Percentiles rank a stretch among this genome's conserved stretches.
phyloP scores from a whole-genome alignment of 2,888 invertebrate genomes.

The Luperina nickerlii region DNA sequence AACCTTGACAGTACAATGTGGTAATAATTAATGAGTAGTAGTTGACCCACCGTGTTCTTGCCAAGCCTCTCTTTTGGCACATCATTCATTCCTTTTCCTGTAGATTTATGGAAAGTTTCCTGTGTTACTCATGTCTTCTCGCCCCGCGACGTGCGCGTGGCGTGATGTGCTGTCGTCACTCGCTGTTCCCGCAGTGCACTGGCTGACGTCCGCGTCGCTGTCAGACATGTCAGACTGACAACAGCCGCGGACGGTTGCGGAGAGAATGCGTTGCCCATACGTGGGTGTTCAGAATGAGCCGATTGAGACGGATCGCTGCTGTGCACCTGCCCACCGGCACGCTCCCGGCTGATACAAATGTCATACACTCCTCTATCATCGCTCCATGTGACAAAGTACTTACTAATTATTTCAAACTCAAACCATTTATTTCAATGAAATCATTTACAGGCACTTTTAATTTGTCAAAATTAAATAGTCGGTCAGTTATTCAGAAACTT shows the following conservation, averaged over 20 bases:
- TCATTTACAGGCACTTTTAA: too few relatives aligned
- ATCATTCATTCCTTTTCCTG: constrained; percentile 9
- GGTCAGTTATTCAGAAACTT: too few relatives aligned
- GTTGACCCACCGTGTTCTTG: constrained; percentile 16
- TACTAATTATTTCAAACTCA: background rate
- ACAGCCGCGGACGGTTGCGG: background rate
- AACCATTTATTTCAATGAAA: too few relatives aligned
- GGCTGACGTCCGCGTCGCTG: constrained; percentile 4
- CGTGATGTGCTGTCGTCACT: constrained; percentile 5
- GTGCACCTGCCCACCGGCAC: background rate
- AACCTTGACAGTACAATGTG: constrained; percentile 1
- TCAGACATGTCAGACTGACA: background rate
- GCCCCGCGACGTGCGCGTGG: constrained; percentile 2
- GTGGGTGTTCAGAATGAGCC: background rate
- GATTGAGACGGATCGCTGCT: background rate
- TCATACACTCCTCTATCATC: background rate
- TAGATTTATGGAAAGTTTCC: constrained; percentile 25
- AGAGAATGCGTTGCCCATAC: background rate
- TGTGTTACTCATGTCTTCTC: background rate
- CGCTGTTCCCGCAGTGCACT: background rate
- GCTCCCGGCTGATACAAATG: background rate
- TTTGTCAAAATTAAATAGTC: too few relatives aligned
- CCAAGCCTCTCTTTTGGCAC: constrained; percentile 43
- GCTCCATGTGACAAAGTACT: background rate
- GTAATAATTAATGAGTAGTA: constrained; percentile 4